These are phyloP conservation scores for Oncorhynchus tshawytscha DNA, from an alignment of 2,113 vertebrate species.

Conservation along the genomic window DNA sequence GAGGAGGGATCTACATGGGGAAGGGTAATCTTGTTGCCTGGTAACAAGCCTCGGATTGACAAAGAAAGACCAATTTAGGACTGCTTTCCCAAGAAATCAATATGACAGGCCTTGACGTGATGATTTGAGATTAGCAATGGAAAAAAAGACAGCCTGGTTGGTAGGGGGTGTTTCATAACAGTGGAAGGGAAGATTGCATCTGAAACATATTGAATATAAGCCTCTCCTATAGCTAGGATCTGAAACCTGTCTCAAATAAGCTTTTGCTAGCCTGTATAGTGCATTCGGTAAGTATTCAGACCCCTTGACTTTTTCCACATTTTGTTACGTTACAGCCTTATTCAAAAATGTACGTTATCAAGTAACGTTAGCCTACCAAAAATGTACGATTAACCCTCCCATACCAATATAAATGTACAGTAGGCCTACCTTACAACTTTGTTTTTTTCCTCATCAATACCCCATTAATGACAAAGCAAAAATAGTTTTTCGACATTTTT, in stretches of 20 bases:
- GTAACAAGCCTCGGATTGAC: constrained; percentile 79
- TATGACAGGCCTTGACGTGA: constrained; percentile 80
- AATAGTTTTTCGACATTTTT: no score
- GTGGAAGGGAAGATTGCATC: constrained; percentile 59
- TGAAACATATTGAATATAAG: constrained; percentile 63
- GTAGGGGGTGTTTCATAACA: constrained; percentile 41
- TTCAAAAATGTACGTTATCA: no score
- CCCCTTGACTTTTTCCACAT: no score
- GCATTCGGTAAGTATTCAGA: no score
- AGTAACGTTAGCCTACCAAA: no score
- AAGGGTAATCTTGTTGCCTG: constrained; percentile 81
- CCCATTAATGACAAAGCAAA: no score
- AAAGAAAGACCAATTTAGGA: constrained; percentile 79
- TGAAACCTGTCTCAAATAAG: constrained; percentile 59
- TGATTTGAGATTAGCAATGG: constrained; percentile 80
- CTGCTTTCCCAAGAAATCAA: constrained; percentile 81
- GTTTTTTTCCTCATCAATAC: no score
- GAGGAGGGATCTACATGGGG: constrained; percentile 52
- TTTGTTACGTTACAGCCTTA: no score
- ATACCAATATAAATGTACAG: no score
- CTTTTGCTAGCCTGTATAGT: no score
- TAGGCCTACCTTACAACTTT: no score
- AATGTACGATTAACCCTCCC: no score
- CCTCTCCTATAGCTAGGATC: constrained; percentile 40
- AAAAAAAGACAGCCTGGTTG: constrained; percentile 72